phyloP scores from a whole-genome alignment of 2,888 invertebrate species.

The Sylvicola fuscatus region DNA sequence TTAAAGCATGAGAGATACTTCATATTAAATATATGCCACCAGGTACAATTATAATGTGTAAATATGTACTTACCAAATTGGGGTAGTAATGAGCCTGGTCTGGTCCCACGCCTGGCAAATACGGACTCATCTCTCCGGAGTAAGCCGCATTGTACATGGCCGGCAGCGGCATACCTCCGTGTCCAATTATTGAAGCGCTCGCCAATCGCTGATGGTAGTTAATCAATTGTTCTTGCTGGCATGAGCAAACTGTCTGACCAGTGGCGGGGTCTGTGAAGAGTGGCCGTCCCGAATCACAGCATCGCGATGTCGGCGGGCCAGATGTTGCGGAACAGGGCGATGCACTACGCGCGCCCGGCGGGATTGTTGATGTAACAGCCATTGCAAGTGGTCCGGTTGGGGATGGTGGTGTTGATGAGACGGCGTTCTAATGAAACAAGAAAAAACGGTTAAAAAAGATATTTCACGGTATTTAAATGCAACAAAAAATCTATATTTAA shows the following conservation, averaged over 20 bases:
- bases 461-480: neutral
- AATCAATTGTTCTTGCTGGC: slow-evolving; percentile 30
- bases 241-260: slow-evolving; percentile 75
- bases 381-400: slow-evolving; percentile 36
- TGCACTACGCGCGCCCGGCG: slow-evolving; percentile 31
- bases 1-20: too few species aligned
- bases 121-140: slow-evolving; percentile 48
- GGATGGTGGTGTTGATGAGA: slow-evolving; percentile 50
- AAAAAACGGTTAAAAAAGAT: slow-evolving; percentile 6
- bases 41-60: too few species aligned
- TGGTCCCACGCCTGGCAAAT: slow-evolving; percentile 64
- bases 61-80: slow-evolving; percentile 68
- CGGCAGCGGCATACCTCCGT: slow-evolving; percentile 45
- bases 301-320: slow-evolving; percentile 30
- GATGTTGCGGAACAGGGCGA: slow-evolving; percentile 31
- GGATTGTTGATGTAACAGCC: slow-evolving; percentile 28
- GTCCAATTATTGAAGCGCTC: slow-evolving; percentile 24
- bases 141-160: slow-evolving; percentile 67
- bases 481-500: slow-evolving; percentile 1
- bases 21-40: too few species aligned
- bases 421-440: slow-evolving; percentile 24
- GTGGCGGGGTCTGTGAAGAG: slow-evolving; percentile 79
- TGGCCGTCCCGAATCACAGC: slow-evolving; percentile 83
- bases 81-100: slow-evolving; percentile 75
- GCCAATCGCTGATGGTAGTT: slow-evolving; percentile 57